phyloP scores from a whole-genome alignment of 2,113 vertebrate genomes.

The Lepus timidus region DNA sequence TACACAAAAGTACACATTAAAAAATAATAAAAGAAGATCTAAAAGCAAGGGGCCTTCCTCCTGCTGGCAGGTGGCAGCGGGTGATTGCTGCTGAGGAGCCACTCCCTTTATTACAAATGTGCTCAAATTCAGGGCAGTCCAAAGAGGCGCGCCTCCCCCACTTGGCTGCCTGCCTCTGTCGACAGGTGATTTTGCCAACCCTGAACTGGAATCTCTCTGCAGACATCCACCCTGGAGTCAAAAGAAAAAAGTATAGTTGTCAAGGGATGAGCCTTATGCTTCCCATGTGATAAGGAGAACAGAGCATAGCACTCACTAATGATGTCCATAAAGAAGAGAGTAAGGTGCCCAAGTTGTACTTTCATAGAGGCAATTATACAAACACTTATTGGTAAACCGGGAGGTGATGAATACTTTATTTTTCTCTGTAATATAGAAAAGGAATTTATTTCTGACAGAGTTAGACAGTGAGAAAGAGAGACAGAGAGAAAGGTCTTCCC shows the following conservation, averaged over 20 bases:
- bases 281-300: not conserved
- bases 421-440: no score
- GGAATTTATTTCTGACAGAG: not conserved
- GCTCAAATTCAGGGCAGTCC: not conserved
- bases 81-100: not conserved
- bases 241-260: not conserved
- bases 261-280: not conserved
- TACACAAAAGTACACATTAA: not conserved
- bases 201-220: constrained; percentile 20
- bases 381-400: not conserved
- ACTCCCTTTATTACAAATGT: rapidly evolving
- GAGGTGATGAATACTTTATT: not conserved
- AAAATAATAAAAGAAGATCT: not conserved
- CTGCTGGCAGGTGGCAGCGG: rapidly evolving
- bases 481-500: no score
- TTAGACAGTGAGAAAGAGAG: no score
- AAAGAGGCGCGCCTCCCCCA: no score
- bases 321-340: not conserved
- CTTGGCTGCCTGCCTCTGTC: not conserved
- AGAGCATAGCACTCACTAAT: not conserved
- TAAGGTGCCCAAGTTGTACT: not conserved
- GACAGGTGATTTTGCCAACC: not conserved
- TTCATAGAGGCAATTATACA: not conserved
- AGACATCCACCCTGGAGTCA: not conserved
- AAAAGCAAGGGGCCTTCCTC: not conserved